These are phyloP conservation scores for Acropternis orthonyx DNA, from an alignment of 2,797 vertebrate genomes.

Conservation along the genomic window DNA sequence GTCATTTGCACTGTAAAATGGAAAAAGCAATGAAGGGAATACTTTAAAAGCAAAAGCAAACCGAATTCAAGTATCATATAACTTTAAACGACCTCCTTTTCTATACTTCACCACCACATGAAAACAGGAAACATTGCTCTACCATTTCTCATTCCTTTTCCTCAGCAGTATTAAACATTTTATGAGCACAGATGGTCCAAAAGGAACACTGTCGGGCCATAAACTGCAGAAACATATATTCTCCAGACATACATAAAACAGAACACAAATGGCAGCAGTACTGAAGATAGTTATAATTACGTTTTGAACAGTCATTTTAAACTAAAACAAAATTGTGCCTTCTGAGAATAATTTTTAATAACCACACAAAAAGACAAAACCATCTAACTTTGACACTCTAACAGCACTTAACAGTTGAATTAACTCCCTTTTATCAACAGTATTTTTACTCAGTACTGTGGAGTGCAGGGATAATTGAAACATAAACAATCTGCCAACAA, in stretches of 20 bases:
- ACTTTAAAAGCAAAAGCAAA: conserved; percentile 32
- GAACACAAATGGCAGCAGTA: conserved; percentile 4
- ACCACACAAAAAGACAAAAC: background rate
- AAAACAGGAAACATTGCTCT: conserved; percentile 36
- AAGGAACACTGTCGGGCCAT: conserved; percentile 22
- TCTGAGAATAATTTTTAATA: conserved; percentile 17
- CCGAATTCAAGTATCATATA: conserved; percentile 5
- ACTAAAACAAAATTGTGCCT: background rate
- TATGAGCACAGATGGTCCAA: conserved; percentile 36
- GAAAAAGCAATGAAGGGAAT: conserved; percentile 7
- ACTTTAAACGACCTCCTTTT: conserved; percentile 15
- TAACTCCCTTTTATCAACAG: background rate
- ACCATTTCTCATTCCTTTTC: conserved; percentile 45
- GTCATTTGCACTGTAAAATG: conserved; percentile 4
- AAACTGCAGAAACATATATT: conserved; percentile 36
- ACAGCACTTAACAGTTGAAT: background rate
- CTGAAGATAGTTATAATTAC: conserved; percentile 12
- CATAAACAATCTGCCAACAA: background rate
- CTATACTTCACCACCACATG: conserved; percentile 11
- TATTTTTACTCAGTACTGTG: background rate
- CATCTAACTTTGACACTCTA: background rate
- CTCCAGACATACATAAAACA: conserved; percentile 20
- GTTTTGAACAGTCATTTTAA: conserved; percentile 29
- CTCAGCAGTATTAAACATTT: conserved; percentile 46
- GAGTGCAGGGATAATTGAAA: background rate